These are phyloP conservation scores for Girardia tigrina DNA, from an alignment of 2,888 invertebrate genomes.

Conservation along the genomic window DNA sequence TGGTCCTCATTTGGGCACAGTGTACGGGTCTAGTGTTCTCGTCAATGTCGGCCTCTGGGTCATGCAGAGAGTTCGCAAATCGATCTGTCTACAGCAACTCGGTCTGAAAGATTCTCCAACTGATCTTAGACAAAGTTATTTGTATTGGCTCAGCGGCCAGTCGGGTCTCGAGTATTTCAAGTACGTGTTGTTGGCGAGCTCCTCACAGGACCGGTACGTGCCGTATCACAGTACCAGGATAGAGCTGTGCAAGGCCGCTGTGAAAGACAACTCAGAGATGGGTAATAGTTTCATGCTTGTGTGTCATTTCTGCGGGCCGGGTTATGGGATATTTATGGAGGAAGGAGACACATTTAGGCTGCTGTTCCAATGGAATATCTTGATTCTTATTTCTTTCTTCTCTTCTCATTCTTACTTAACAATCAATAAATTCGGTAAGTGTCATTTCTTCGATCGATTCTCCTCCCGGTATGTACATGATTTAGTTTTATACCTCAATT, in stretches of 20 bases:
- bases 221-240: conserved; percentile 85
- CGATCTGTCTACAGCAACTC: conserved; percentile 76
- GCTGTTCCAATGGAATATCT: too few species aligned
- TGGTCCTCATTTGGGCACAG: conserved; percentile 85
- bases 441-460: too few species aligned
- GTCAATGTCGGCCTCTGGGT: conserved; percentile 95
- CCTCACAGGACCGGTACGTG: conserved; percentile 86
- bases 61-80: conserved; percentile 97
- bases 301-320: too few species aligned
- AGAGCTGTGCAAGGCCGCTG: conserved; percentile 80
- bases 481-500: too few species aligned
- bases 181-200: conserved; percentile 79
- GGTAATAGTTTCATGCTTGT: conserved; percentile 50
- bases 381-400: too few species aligned
- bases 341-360: too few species aligned
- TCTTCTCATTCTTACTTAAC: too few species aligned
- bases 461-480: too few species aligned
- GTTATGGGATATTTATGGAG: too few species aligned
- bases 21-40: conserved; percentile 83
- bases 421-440: too few species aligned
- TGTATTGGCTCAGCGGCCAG: conserved; percentile 67
- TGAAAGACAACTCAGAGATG: conserved; percentile 67
- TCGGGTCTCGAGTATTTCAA: conserved; percentile 68
- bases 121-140: conserved; percentile 74
- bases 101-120: conserved; percentile 68